These are phyloP conservation scores for Zootoca vivipara DNA, from an alignment of 2,113 vertebrate genomes.

Conservation along the genomic window DNA sequence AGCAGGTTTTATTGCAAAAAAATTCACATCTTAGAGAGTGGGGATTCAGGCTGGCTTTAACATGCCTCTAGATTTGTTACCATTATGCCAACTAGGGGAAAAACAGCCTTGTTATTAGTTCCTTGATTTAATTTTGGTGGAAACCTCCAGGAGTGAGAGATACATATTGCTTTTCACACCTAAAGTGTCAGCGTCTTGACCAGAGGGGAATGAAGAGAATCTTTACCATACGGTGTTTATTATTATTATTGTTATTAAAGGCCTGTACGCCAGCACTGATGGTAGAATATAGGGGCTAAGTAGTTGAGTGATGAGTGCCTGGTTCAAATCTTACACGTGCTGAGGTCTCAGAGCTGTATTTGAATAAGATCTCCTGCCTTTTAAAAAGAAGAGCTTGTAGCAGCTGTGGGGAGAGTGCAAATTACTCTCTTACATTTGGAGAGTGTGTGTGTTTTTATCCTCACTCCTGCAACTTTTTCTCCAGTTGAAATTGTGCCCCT, in stretches of 20 bases:
- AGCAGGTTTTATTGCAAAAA: conserved; percentile 70
- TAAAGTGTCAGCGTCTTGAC: conserved; percentile 75
- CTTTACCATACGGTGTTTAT: conserved; percentile 67
- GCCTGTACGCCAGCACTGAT: background rate
- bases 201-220: conserved; percentile 66
- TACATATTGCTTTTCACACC: conserved; percentile 77
- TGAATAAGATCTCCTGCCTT: background rate
- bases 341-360: too few relatives aligned
- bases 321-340: background rate
- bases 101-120: conserved; percentile 78
- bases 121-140: conserved; percentile 80
- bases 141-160: conserved; percentile 74
- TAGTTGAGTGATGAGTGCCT: background rate
- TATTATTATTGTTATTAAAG: background rate
- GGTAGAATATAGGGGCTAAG: background rate
- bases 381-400: background rate
- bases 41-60: conserved; percentile 78
- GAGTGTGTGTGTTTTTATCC: background rate
- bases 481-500: background rate
- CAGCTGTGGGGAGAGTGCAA: background rate
- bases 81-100: conserved; percentile 63
- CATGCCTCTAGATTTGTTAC: conserved; percentile 79
- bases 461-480: background rate
- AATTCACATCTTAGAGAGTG: conserved; percentile 77
- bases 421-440: too few relatives aligned